These are phyloP conservation scores for Lithobates pipiens DNA, from an alignment of 2,797 vertebrate genomes.

Conservation along the genomic window DNA sequence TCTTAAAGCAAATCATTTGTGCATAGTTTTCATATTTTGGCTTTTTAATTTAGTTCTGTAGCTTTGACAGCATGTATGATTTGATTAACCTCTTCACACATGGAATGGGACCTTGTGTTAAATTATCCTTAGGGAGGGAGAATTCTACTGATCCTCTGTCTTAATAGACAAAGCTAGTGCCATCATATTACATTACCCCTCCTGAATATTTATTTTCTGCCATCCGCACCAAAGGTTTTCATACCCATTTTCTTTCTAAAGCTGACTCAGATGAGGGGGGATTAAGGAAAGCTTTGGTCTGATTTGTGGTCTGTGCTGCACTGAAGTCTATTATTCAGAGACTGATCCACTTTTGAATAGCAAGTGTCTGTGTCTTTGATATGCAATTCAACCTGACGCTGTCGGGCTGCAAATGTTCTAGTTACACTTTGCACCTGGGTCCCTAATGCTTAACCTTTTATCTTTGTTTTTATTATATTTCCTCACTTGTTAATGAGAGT, in stretches of 20 bases:
- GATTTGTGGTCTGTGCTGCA: constrained; percentile 43
- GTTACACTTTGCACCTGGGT: constrained; percentile 43
- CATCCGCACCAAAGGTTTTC: constrained; percentile 56
- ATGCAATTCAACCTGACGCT: constrained; percentile 34
- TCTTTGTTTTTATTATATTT: background rate
- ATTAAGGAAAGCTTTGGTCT: constrained; percentile 59
- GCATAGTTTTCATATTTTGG: constrained; percentile 23
- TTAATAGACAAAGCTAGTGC: constrained; percentile 35
- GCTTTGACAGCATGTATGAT: constrained; percentile 19
- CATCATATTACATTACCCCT: constrained; percentile 47
- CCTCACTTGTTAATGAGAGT: background rate
- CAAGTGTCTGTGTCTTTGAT: constrained; percentile 37
- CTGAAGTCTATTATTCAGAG: constrained; percentile 50
- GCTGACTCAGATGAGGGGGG: constrained; percentile 59
- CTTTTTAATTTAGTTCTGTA: background rate
- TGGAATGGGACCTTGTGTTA: constrained; percentile 11
- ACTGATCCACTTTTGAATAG: constrained; percentile 46
- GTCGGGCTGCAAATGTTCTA: constrained; percentile 4
- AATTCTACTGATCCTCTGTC: constrained; percentile 24
- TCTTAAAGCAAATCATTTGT: background rate
- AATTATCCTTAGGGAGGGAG: constrained; percentile 17
- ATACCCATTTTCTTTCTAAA: constrained; percentile 61
- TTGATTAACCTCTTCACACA: constrained; percentile 34
- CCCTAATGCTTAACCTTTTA: background rate
- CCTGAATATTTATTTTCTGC: constrained; percentile 52